These are phyloP conservation scores for Odontomyia ornata DNA, from an alignment of 2,888 invertebrate species.

Conservation along the genomic window DNA sequence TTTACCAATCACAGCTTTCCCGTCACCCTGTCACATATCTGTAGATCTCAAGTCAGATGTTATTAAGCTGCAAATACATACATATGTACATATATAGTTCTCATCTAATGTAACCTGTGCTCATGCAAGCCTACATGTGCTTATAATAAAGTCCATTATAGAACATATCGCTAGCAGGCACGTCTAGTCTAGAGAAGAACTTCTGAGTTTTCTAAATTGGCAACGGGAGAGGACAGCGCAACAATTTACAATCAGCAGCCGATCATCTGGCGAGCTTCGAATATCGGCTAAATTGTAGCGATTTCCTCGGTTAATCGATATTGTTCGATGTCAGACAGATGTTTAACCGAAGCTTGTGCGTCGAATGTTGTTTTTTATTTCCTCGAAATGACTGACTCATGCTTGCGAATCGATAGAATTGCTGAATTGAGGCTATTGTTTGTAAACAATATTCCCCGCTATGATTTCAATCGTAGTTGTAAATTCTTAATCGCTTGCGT, in stretches of 20 bases:
- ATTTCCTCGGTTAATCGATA: background rate
- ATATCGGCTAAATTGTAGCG: too few relatives aligned
- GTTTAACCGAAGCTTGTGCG: background rate
- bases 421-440: background rate
- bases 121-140: conserved; percentile 13
- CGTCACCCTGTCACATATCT: background rate
- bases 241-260: background rate
- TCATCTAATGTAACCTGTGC: background rate
- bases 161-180: conserved; percentile 4
- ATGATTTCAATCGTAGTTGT: too few relatives aligned
- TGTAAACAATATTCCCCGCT: background rate
- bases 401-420: background rate
- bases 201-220: background rate
- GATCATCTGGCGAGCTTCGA: background rate
- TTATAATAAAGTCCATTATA: conserved; percentile 7
- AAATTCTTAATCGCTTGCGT: too few relatives aligned
- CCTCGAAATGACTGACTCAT: too few relatives aligned
- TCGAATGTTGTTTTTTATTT: too few relatives aligned
- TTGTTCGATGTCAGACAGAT: background rate
- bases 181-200: background rate
- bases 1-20: too few relatives aligned
- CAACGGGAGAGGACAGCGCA: background rate
- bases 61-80: background rate
- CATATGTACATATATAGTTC: background rate
- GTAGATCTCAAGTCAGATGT: background rate